Conservation (phyloP, 1,140 invertebrate species). For the Octopus bimaculoides region DNA sequence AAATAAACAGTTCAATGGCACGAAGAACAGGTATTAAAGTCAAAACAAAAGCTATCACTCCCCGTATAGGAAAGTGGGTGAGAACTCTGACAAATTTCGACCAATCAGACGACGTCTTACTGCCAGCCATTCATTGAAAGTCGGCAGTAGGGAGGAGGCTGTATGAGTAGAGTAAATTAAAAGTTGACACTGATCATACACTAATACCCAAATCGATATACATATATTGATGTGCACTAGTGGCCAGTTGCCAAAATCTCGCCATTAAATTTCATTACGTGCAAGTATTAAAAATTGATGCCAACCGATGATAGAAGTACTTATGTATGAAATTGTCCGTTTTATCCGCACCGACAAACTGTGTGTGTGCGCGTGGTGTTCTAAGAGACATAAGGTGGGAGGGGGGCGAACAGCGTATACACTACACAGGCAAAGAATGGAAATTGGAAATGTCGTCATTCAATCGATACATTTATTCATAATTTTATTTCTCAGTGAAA, state of each 20-base stretch:
- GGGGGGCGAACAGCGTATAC: neutral
- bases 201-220: constrained; percentile 12
- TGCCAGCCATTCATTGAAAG: neutral
- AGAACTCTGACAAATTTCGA: constrained; percentile 11
- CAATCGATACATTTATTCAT: too few relatives aligned
- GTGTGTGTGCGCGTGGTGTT: constrained; percentile 14
- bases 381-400: constrained; percentile 7
- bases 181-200: constrained; percentile 13
- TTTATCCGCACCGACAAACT: neutral
- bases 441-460: too few relatives aligned
- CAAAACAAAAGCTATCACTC: neutral
- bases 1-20: too few relatives aligned
- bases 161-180: constrained; percentile 10
- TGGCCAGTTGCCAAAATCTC: neutral
- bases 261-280: constrained; percentile 11
- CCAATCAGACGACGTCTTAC: constrained; percentile 1
- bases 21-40: neutral
- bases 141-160: neutral
- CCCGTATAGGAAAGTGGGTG: constrained; percentile 1
- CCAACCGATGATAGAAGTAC: neutral
- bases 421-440: too few relatives aligned
- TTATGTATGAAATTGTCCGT: neutral
- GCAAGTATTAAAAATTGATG: constrained; percentile 9
- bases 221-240: neutral
- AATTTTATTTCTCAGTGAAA: too few relatives aligned